Evolutionary conservation across 1,140 invertebrate genomes (phyloP), one percentile per base, ranked within the genome.

Genomic region (Pectinophora gossypiella): DNA sequence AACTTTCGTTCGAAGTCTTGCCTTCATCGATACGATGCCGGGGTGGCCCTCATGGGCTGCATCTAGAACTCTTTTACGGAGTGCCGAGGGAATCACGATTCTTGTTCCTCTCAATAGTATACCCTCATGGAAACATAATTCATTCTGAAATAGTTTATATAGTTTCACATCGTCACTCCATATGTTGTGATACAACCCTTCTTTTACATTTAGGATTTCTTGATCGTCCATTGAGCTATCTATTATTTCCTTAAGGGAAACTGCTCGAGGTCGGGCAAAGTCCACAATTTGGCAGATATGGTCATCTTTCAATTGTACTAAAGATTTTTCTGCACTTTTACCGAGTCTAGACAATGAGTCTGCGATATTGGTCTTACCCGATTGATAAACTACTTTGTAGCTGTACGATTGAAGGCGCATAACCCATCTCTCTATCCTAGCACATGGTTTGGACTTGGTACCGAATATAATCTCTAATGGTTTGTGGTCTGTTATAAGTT

Each of bases 401-500:
- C 61, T 64, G 43, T 63, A 66, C 6, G 62, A 56, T 43, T 62
- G 40, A 32, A 52, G 19, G 4, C 50, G 12, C 15, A 52, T n/a
- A n/a, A 52, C 21, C 50, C 50, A 64, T 19, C 64, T 27, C n/a
- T n/a, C 58, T 70, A 61, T 64, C 5, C 61, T 18, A 0, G 58
- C 61, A 54, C 57, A 64, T 22, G 64, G 60, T 48, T 58, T 64
- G 7, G 60, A 56, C n/a, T 44, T 51, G 4, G 50, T 9, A n/a
- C 54, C 50, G 40, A 64, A 65, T n/a, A 61, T 58, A 1, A 45
- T 16, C 42, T 62, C 55, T 13, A 66, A 32, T 2, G 23, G 32
- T 21, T 71, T 76, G 52, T 69, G 85, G 52, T 89, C 85, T 0
- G 83, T 88, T 6, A 74, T 53, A 5, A 87, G 44, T 16, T 64